phyloP scores from a whole-genome alignment of 2,113 vertebrate species.

The Micromys minutus region DNA sequence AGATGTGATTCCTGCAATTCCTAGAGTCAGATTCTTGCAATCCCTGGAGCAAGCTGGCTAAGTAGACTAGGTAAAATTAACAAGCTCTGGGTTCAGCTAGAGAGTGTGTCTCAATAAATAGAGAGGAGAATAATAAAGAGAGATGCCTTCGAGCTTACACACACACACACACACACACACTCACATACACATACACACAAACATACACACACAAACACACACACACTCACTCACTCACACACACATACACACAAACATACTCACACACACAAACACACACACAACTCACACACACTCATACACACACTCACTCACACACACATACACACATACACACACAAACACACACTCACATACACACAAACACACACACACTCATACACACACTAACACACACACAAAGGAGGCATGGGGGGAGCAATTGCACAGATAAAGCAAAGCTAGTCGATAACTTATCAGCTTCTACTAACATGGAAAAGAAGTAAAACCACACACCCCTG shows the following conservation, averaged over 20 bases:
- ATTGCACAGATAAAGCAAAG: not conserved
- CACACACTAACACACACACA: not conserved
- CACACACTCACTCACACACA: not conserved
- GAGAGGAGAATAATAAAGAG: not conserved
- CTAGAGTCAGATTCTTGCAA: not conserved
- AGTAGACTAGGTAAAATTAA: not conserved
- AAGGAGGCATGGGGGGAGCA: too few species aligned
- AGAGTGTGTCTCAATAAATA: not conserved
- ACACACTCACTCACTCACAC: not conserved
- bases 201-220: not conserved
- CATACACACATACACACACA: not conserved
- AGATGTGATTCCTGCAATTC: not conserved
- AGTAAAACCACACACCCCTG: not conserved
- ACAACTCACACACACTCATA: not conserved
- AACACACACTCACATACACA: fast-evolving
- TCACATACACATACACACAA: fast-evolving
- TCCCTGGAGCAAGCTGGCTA: not conserved
- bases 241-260: not conserved
- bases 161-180: not conserved
- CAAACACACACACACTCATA: not conserved
- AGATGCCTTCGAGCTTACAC: not conserved
- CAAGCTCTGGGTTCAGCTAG: not conserved
- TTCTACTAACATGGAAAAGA: not conserved
- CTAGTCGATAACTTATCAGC: not conserved
- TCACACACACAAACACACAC: fast-evolving